These are phyloP conservation scores for Scalopus aquaticus DNA, from an alignment of 2,113 vertebrate species.

Conservation along the genomic window DNA sequence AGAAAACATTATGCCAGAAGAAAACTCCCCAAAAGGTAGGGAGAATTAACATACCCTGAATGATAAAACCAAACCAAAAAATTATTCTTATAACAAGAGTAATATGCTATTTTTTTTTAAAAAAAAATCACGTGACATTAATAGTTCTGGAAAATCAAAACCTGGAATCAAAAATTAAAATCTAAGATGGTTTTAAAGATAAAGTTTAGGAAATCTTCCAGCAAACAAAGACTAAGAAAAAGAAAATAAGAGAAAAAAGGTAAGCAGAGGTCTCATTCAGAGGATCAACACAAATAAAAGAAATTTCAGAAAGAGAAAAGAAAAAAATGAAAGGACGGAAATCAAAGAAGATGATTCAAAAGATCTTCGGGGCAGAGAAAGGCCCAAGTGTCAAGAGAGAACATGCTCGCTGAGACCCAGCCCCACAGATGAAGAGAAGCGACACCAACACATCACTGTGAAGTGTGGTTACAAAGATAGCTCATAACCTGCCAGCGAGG, in stretches of 20 bases:
- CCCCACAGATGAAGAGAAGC: not conserved
- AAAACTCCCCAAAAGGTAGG: not conserved
- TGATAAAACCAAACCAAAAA: not conserved
- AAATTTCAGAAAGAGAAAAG: not conserved
- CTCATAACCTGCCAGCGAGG: not conserved
- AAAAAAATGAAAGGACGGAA: not conserved
- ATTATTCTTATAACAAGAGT: constrained; percentile 13
- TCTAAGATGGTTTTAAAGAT: not conserved
- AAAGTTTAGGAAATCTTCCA: constrained; percentile 26
- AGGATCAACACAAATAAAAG: not conserved
- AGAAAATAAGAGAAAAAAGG: not conserved
- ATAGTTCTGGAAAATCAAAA: constrained; percentile 24
- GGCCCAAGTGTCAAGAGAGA: not conserved
- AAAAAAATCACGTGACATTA: not conserved
- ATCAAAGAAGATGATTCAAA: constrained; percentile 18
- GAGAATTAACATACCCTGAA: not conserved
- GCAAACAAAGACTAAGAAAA: constrained; percentile 10
- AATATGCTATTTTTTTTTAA: not conserved
- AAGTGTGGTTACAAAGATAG: not conserved
- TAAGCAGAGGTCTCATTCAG: not conserved
- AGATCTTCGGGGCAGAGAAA: not conserved
- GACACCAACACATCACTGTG: not conserved
- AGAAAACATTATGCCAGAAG: not conserved
- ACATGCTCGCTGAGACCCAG: not conserved
- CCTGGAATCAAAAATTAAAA: constrained; percentile 15